phyloP scores from a whole-genome alignment of 2,113 vertebrate genomes.

The Tychaedon coryphoeus region DNA sequence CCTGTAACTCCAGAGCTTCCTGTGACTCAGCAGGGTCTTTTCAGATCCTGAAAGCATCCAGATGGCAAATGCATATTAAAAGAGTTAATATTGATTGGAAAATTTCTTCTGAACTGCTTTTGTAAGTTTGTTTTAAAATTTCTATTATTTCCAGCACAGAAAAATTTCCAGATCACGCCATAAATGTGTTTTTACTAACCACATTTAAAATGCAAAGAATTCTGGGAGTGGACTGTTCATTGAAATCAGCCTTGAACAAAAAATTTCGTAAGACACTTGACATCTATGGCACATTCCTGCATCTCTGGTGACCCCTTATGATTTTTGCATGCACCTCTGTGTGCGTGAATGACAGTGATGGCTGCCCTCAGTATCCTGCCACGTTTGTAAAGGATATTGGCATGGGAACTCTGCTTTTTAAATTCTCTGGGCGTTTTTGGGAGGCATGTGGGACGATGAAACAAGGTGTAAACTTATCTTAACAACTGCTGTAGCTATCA shows the following conservation, averaged over 20 bases:
- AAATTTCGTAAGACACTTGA: background rate
- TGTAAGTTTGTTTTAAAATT: too few relatives aligned
- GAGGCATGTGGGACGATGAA: rapidly evolving
- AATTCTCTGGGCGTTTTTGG: background rate
- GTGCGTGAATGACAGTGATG: background rate
- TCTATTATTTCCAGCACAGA: background rate
- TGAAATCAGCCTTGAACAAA: background rate
- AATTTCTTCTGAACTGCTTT: background rate
- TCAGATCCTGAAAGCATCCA: background rate
- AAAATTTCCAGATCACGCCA: background rate
- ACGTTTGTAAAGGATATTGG: rapidly evolving
- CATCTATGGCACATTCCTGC: background rate
- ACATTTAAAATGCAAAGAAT: background rate
- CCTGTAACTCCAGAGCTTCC: background rate
- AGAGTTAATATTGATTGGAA: background rate
- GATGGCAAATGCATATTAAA: background rate
- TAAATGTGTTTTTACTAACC: background rate
- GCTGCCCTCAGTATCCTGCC: background rate
- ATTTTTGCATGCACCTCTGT: background rate
- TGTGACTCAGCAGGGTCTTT: background rate
- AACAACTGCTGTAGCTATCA: background rate
- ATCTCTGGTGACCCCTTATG: background rate
- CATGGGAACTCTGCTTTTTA: background rate
- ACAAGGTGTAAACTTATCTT: background rate
- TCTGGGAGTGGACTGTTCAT: background rate